These are phyloP conservation scores for Ecliptopera silaceata DNA, from an alignment of 2,888 invertebrate genomes.

Conservation along the genomic window DNA sequence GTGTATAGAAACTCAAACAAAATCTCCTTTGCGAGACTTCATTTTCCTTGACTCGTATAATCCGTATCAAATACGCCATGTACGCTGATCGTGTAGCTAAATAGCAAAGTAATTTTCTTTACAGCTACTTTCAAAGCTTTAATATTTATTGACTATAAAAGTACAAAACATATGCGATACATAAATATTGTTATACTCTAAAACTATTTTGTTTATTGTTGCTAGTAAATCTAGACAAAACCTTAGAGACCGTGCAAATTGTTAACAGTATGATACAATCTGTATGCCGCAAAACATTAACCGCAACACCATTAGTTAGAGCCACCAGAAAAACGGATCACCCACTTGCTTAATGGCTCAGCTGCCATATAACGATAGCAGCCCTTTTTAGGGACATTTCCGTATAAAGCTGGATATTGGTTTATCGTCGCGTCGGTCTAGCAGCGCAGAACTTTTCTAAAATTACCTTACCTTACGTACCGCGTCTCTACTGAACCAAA, in stretches of 20 bases:
- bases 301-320: constrained; percentile 33
- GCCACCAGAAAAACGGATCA: constrained; percentile 31
- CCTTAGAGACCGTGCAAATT: background rate
- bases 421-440: background rate
- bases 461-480: too few relatives aligned
- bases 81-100: constrained; percentile 24
- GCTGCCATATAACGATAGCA: constrained; percentile 27
- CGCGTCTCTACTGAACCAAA: too few relatives aligned
- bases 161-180: background rate
- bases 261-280: background rate
- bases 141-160: constrained; percentile 3
- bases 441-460: background rate
- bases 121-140: constrained; percentile 5
- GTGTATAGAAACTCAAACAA: constrained; percentile 49
- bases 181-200: background rate
- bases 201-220: background rate
- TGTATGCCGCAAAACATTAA: constrained; percentile 21
- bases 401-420: background rate
- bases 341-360: constrained; percentile 35
- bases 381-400: background rate
- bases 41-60: constrained; percentile 55
- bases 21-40: constrained; percentile 45
- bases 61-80: constrained; percentile 46
- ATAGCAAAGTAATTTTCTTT: constrained; percentile 9
- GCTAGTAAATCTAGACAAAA: background rate